These are phyloP conservation scores for Mus pahari DNA, from an alignment of 2,113 vertebrate species.

Conservation along the genomic window DNA sequence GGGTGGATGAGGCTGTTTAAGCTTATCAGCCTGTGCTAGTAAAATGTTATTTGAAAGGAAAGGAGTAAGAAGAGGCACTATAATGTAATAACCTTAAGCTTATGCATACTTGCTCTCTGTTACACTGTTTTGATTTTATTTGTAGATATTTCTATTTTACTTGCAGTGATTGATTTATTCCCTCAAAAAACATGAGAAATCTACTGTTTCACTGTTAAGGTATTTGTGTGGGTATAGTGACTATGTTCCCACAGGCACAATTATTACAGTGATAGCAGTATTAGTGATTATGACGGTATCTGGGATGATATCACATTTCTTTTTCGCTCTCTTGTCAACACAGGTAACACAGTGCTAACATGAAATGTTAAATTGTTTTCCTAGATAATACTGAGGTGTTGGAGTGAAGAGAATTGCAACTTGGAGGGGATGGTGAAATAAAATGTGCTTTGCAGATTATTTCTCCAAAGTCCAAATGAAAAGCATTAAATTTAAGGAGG, in stretches of 20 bases:
- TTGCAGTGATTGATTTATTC: neutral
- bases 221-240: neutral
- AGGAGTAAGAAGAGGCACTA: neutral
- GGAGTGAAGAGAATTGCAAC: neutral
- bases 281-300: neutral
- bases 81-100: neutral
- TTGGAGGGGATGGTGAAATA: neutral
- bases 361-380: neutral
- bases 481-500: neutral
- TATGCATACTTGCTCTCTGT: neutral
- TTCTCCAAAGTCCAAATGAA: neutral
- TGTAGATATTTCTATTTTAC: neutral
- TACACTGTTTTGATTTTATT: neutral
- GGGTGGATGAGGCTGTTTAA: neutral
- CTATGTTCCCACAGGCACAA: neutral
- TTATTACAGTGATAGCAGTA: neutral
- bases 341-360: neutral
- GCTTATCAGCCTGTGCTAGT: neutral
- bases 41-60: constrained; percentile 5
- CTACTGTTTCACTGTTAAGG: neutral
- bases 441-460: neutral
- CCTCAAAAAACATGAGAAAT: neutral
- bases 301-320: neutral
- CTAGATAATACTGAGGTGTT: neutral
- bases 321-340: neutral